Base-by-base conservation (phyloP, 2,888 invertebrate genomes). In the Apodemia hepburni region DNA sequence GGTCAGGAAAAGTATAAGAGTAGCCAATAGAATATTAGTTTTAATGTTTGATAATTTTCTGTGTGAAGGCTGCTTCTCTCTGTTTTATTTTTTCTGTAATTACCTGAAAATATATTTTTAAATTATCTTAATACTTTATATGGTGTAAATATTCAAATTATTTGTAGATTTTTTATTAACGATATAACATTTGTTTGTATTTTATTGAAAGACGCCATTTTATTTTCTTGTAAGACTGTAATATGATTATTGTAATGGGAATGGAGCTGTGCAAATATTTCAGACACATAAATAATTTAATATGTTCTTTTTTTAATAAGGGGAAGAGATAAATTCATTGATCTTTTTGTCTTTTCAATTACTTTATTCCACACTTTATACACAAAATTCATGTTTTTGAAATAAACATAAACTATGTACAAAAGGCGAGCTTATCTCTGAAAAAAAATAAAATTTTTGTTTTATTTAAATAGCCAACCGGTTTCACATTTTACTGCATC, bases 121-220 rank as follows among this genome's bases (percentile, higher is more conserved):
- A 42, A 42, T 15, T 15, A 42, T 42, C 15, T 42, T n/a, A 42
- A 42, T 42, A 15, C 15, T 42, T 38, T 38, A 42, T 42, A 42
- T 15, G 15, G 5, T 38, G 38, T 38, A 38, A 38, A 42, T 42
- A 42, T 42, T 15, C 2, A 15, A 42, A 15, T 15, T 42, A 42
- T 42, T 42, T 42, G 38, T 15, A 42, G 38, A 42, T 42, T 12
- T 42, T 42, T 42, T 42, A 42, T 42, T 42, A n/a, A 42, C 15
- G 42, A 42, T 15, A 42, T 42, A 42, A 42, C 42, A 42, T 38
- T 4, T 12, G 4, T 47, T 29, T 57, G 54, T 61, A 49, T 61
- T 42, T 49, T 49, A 49, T 49, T 49, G 17, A 49, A 49, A 49
- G 18, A 49, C 49, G 18, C 18, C 4, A 18, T 49, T 49, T 18